Percentiles rank a stretch among this genome's conserved stretches.
phyloP scores from a whole-genome alignment of 2,797 vertebrate species.

The Loris lydekkerianus region DNA sequence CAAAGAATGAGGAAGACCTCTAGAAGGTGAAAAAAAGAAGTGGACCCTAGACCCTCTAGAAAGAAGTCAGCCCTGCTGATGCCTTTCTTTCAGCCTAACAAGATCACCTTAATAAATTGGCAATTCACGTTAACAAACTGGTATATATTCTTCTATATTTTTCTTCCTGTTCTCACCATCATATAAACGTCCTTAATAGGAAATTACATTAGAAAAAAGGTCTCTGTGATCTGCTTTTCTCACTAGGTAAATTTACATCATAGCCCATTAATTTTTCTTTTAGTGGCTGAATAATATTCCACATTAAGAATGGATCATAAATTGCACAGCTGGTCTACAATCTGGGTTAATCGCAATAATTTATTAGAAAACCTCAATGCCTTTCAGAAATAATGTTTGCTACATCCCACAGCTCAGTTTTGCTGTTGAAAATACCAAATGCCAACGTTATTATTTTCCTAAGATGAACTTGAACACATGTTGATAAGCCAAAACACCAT shows the following conservation, averaged over 20 bases:
- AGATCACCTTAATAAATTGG: neutral
- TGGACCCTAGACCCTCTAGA: neutral
- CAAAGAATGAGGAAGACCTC: neutral
- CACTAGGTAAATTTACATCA: neutral
- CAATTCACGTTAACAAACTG: neutral
- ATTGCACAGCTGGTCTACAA: neutral
- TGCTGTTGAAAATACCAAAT: neutral
- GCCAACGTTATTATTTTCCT: neutral
- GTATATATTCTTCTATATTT: neutral
- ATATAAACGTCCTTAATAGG: neutral
- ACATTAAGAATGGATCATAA: neutral
- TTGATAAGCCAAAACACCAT: neutral
- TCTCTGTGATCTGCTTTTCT: neutral
- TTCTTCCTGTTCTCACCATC: neutral
- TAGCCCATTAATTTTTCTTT: constrained; percentile 25
- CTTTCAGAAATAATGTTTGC: constrained; percentile 34
- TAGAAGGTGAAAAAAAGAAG: neutral
- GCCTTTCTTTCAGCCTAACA: neutral
- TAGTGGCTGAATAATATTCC: constrained; percentile 12
- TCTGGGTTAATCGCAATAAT: neutral
- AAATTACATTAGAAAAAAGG: neutral
- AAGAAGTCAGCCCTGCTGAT: neutral
- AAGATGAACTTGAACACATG: neutral
- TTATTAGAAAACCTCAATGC: neutral
- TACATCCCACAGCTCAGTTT: neutral